Conservation (phyloP, 1,140 invertebrate genomes). For the Caenorhabditis remanei region DNA sequence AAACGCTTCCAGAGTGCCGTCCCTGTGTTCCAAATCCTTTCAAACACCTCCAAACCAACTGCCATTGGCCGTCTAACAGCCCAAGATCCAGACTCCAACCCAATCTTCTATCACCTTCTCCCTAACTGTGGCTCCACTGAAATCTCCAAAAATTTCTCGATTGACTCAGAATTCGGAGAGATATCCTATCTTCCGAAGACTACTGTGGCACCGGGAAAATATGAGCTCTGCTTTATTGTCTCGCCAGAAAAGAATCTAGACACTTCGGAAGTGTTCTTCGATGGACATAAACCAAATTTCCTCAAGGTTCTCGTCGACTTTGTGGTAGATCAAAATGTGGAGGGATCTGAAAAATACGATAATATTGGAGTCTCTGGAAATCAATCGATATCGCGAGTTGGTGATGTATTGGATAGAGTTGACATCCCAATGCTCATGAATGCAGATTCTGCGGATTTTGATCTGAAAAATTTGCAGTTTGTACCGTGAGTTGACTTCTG, state of each 20-base stretch:
- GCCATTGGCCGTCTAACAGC: constrained; percentile 24
- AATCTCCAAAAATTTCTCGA: neutral
- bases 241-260: constrained; percentile 27
- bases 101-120: constrained; percentile 22
- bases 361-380: neutral
- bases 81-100: neutral
- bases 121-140: constrained; percentile 21
- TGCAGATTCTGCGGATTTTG: neutral
- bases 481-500: constrained; percentile 9
- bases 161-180: constrained; percentile 32
- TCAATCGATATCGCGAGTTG: neutral
- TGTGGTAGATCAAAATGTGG: neutral
- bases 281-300: constrained; percentile 1
- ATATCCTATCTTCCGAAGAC: neutral
- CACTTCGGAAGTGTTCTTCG: constrained; percentile 44
- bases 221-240: constrained; percentile 10
- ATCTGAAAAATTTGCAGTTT: constrained; percentile 1
- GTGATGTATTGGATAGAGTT: constrained; percentile 11
- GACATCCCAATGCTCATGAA: neutral
- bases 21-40: constrained; percentile 4
- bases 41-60: constrained; percentile 21
- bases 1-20: neutral
- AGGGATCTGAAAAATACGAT: neutral
- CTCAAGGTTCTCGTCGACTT: neutral
- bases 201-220: neutral